These are phyloP conservation scores for Cavia porcellus DNA, from an alignment of 2,113 vertebrate species.

Conservation along the genomic window DNA sequence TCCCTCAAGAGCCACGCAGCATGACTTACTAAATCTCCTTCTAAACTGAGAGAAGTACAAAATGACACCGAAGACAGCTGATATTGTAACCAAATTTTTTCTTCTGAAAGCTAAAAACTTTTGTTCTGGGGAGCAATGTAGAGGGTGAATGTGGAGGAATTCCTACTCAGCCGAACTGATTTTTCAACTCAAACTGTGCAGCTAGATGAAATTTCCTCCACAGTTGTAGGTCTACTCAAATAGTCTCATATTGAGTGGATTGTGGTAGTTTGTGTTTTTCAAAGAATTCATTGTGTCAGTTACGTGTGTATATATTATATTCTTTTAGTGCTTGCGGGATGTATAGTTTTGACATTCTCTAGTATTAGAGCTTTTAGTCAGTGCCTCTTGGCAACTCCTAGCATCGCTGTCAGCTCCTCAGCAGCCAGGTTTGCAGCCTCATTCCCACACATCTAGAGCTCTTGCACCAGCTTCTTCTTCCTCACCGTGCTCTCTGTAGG, in stretches of 20 bases:
- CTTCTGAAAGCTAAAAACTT: not conserved
- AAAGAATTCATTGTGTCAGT: not conserved
- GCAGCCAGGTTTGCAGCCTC: not conserved
- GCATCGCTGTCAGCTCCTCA: not conserved
- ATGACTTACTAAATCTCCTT: not conserved
- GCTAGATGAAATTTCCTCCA: not conserved
- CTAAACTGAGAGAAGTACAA: not conserved
- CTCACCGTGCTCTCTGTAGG: not conserved
- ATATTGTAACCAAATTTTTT: not conserved
- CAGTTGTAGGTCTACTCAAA: not conserved
- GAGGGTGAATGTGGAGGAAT: not conserved
- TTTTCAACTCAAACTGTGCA: not conserved
- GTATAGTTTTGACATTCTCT: not conserved
- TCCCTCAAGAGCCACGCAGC: not conserved
- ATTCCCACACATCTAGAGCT: not conserved
- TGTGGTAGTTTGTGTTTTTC: not conserved
- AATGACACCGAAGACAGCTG: not conserved
- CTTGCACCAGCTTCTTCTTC: not conserved
- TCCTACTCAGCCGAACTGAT: not conserved
- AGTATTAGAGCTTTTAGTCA: not conserved
- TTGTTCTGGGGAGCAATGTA: not conserved
- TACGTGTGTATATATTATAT: not conserved
- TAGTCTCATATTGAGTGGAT: not conserved
- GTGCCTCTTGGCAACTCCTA: not conserved
- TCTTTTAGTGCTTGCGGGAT: not conserved